Percentiles rank a stretch among this genome's conserved stretches.
Conservation (phyloP, 2,888 invertebrate genomes). For the Dasypogon diadema region DNA sequence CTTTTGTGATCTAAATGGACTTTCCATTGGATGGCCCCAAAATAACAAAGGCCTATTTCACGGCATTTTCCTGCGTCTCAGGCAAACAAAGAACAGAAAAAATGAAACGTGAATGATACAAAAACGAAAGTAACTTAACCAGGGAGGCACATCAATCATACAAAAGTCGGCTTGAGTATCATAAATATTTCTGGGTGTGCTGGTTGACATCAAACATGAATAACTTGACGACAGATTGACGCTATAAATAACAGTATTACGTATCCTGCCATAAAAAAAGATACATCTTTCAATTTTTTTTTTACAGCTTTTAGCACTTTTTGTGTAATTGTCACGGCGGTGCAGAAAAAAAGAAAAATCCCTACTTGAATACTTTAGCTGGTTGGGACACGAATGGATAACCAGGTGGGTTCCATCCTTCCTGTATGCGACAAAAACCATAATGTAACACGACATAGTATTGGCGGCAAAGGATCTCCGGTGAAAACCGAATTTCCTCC, state of each 20-base stretch:
- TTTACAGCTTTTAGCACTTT: slow-evolving; percentile 31
- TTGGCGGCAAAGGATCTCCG: slow-evolving; percentile 1
- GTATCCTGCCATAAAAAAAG: slow-evolving; percentile 27
- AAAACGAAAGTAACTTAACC: slow-evolving; percentile 31
- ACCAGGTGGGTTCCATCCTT: not conserved
- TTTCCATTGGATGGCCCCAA: not conserved
- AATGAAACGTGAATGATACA: not conserved
- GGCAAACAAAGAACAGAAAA: slow-evolving; percentile 10
- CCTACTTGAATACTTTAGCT: slow-evolving; percentile 10
- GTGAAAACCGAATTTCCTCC: slow-evolving; percentile 15
- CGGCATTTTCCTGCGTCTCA: not conserved
- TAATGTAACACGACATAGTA: slow-evolving; percentile 5
- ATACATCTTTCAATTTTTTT: slow-evolving; percentile 19
- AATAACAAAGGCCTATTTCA: slow-evolving; percentile 31
- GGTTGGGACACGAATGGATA: not conserved
- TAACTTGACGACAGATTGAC: slow-evolving; percentile 46
- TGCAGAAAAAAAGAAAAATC: no score
- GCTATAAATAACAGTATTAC: slow-evolving; percentile 39
- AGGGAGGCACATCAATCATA: slow-evolving; percentile 34
- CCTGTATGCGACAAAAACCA: slow-evolving; percentile 22
- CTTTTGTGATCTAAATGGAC: slow-evolving; percentile 7
- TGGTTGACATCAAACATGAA: slow-evolving; percentile 47
- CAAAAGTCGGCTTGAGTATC: slow-evolving; percentile 38
- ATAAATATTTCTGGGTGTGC: slow-evolving; percentile 32
- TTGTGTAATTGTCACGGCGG: slow-evolving; percentile 27